Conservation (phyloP, 2,888 invertebrate species). For the Rhogogaster chlorosoma region DNA sequence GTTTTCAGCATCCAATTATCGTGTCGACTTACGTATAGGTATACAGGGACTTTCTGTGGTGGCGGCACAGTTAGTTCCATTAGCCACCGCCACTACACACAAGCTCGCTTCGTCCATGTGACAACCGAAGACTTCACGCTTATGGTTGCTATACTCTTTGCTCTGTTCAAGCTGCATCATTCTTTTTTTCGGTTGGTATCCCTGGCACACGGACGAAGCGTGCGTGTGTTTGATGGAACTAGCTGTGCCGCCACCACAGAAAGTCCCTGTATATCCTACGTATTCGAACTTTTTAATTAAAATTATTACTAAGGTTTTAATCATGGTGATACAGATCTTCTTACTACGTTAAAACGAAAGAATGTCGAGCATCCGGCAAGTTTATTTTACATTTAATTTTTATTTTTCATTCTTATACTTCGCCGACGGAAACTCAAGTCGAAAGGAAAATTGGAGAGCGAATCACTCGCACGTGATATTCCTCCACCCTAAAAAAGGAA, state of each 20-base stretch:
- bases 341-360: not conserved
- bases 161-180: too few relatives aligned
- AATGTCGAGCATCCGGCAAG: slow-evolving; percentile 10
- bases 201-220: too few relatives aligned
- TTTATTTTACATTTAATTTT: not conserved
- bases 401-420: not conserved
- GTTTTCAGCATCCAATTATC: slow-evolving; percentile 1
- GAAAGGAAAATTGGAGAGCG: slow-evolving; percentile 30
- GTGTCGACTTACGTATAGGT: not conserved
- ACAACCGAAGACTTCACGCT: too few relatives aligned
- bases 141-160: too few relatives aligned
- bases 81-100: too few relatives aligned
- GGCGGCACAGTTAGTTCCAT: too few relatives aligned
- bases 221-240: too few relatives aligned
- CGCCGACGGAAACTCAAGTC: not conserved
- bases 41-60: too few relatives aligned
- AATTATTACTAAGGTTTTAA: slow-evolving; percentile 15
- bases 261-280: not conserved
- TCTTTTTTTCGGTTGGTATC: too few relatives aligned
- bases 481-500: not conserved
- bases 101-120: too few relatives aligned
- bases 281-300: slow-evolving; percentile 23
- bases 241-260: too few relatives aligned
- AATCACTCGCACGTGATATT: slow-evolving; percentile 19
- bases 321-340: not conserved